A percentile compares a stretch with the other conserved stretches of the same genome.
Evolutionary conservation across 1,140 invertebrate genomes (phyloP).

Genomic region (Heliconius hermathena): DNA sequence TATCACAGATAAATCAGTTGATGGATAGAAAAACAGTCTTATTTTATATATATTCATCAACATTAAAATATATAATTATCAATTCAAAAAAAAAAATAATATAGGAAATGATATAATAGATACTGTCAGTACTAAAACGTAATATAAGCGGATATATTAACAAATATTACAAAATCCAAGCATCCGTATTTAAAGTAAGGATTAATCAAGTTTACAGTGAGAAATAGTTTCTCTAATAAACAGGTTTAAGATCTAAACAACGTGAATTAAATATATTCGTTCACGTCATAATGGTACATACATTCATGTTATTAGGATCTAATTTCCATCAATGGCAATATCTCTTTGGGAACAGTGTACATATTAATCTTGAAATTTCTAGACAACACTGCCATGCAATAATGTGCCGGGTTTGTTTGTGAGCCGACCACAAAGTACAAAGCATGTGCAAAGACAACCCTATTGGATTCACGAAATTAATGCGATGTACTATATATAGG

Average conservation of each 20-base stretch:
- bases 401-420: conserved; percentile 60
- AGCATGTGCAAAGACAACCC: conserved; percentile 64
- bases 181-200: conserved; percentile 21
- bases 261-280: not conserved
- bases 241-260: conserved; percentile 3
- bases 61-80: no score
- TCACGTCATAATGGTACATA: conserved; percentile 10
- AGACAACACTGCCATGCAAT: conserved; percentile 56
- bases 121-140: no score
- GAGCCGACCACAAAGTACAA: conserved; percentile 63
- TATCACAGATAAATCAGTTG: no score
- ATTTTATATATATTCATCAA: no score
- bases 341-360: conserved; percentile 28
- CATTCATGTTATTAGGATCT: not conserved
- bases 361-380: conserved; percentile 60
- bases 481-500: conserved; percentile 38
- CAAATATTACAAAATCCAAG: not conserved
- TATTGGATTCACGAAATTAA: conserved; percentile 67
- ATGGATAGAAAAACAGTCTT: no score
- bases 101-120: not conserved
- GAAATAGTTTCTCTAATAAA: conserved; percentile 23
- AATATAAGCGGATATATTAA: not conserved
- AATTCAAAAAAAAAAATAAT: not conserved
- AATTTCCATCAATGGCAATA: not conserved
- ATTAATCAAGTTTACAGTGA: conserved; percentile 30